Evolutionary conservation across 2,113 vertebrate species (phyloP).

Genomic region (Lichenostomus cassidix): DNA sequence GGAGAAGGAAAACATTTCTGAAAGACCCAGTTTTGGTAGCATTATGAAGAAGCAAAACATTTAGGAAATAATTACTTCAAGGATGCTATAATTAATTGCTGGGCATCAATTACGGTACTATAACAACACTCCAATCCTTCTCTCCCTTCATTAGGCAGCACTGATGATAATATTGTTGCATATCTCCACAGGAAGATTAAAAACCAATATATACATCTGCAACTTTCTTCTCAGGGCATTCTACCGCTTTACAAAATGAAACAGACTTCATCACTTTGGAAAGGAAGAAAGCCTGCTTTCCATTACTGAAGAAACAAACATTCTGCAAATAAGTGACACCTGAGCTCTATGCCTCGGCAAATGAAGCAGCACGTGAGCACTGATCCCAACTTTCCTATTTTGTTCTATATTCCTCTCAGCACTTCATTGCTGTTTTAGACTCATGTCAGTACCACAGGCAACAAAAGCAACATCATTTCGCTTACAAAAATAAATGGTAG

Average conservation of each 20-base stretch:
- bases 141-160: not conserved
- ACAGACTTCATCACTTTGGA: not conserved
- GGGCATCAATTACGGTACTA: not conserved
- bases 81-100: not conserved
- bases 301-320: not conserved
- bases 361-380: not conserved
- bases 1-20: not conserved
- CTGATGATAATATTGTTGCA: not conserved
- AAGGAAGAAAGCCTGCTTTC: not conserved
- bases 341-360: not conserved
- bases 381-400: not conserved
- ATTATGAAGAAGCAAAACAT: not conserved
- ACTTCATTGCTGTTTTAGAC: not conserved
- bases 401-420: not conserved
- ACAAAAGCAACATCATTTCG: not conserved
- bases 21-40: not conserved
- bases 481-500: not conserved
- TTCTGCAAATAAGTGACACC: not conserved
- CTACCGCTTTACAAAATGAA: not conserved
- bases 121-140: not conserved
- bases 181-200: not conserved
- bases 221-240: not conserved
- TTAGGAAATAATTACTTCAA: not conserved
- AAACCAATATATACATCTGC: not conserved
- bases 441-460: not conserved